Base-by-base conservation (phyloP, 1,140 invertebrate species). In the Lepidurus packardi region DNA sequence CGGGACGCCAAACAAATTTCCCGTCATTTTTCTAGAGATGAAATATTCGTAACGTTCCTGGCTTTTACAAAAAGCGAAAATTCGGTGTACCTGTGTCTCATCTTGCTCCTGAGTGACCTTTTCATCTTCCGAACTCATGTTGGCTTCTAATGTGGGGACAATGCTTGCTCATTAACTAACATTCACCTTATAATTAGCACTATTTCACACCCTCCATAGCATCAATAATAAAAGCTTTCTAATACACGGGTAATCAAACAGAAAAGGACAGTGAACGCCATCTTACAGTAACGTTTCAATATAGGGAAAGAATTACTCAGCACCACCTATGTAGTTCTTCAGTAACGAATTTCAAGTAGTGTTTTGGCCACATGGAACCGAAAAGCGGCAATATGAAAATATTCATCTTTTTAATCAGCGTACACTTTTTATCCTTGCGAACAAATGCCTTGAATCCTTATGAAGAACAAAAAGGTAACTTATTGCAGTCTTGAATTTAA, bases 301-400 rank as follows among this genome's bases (percentile, higher is more conserved):
- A 34, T 34, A 34, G 2, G 25, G 34, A 34, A 34, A 34, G 1
- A 34, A 34, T 65, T 16, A 7, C 1, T 65, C 13, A 1, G 7
- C 53, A 21, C 53, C 13, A 65, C 13, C 53, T 65, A 65, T 65
- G 53, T 65, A 16, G 21, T 1, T 16, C 13, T 7, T 21, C 13
- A 9, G 13, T 21, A 65, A 65, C 13, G 53, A 65, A n/a, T 65
- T 65, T 65, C 53, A 65, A 16, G 21, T n/a, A 21, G 16, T 65
- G 13, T 65, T 65, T 16, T 7, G 13, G 21, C 53, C 53, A 21
- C 53, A 65, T 65, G 53, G 16, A 65, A 65, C 53, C 6, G 21
- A 65, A 65, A 13, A 65, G 53, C 53, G 53, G 53, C 53, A 65
- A 65, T 65, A 65, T 65, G 53, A 65, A 65, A 65, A 21, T 65